Percentiles rank a stretch among this genome's conserved stretches.
Evolutionary conservation across 2,888 invertebrate species (phyloP).

Genomic region (Ectemnius continuus): DNA sequence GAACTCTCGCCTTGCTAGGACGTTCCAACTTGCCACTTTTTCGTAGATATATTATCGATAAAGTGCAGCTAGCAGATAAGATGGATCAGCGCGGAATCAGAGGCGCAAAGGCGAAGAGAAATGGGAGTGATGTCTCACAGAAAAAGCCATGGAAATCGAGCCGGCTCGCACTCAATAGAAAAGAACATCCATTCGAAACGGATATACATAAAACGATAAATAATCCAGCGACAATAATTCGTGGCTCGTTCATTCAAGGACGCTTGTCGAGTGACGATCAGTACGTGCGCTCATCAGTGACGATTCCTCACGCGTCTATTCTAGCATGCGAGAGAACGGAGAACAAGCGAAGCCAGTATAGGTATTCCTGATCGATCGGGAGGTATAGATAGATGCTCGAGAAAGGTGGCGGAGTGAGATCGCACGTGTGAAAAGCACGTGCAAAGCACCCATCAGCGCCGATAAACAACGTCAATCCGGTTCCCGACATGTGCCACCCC

Average conservation of each 20-base stretch:
- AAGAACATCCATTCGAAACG: not conserved
- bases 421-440: slow-evolving; percentile 41
- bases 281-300: no score
- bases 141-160: no score
- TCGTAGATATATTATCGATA: slow-evolving; percentile 17
- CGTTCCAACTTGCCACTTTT: not conserved
- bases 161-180: no score
- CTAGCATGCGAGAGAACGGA: not conserved
- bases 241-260: slow-evolving; percentile 25
- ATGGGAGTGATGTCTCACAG: no score
- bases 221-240: slow-evolving; percentile 11
- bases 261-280: not conserved
- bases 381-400: not conserved
- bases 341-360: not conserved
- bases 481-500: slow-evolving; percentile 24
- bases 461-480: slow-evolving; percentile 35
- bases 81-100: no score
- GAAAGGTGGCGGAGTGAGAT: not conserved
- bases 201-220: slow-evolving; percentile 2
- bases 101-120: no score
- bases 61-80: not conserved
- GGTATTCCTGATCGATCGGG: slow-evolving; percentile 23
- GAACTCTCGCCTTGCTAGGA: not conserved
- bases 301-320: not conserved
- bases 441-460: slow-evolving; percentile 20